Evolutionary conservation across 2,113 vertebrate genomes (phyloP).

Genomic region (Thamnophis sirtalis): DNA sequence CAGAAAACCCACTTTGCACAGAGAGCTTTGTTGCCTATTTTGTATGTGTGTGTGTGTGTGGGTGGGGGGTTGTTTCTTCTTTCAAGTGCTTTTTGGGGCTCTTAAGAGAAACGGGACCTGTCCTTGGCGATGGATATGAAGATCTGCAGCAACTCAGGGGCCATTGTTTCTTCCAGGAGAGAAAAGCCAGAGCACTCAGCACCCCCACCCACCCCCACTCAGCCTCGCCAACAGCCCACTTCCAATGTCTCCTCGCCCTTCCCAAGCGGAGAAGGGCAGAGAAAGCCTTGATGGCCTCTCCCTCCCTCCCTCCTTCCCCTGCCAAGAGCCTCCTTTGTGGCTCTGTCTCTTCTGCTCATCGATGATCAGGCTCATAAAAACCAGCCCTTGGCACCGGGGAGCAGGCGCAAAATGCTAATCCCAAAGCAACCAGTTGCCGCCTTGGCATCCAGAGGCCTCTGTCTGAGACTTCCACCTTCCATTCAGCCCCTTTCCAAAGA

Average conservation of each 20-base stretch:
- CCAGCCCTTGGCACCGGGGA: neutral
- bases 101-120: neutral
- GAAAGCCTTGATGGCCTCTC: neutral
- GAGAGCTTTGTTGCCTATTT: neutral
- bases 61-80: no score
- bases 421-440: neutral
- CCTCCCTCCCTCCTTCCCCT: neutral
- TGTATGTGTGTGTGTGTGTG: neutral
- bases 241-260: neutral
- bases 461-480: slow-evolving; percentile 40
- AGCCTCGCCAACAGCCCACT: neutral
- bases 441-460: slow-evolving; percentile 13
- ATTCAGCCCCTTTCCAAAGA: slow-evolving; percentile 4
- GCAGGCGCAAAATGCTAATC: slow-evolving; percentile 19
- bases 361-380: slow-evolving; percentile 17
- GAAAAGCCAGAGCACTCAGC: neutral
- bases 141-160: neutral
- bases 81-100: neutral
- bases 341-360: slow-evolving; percentile 6
- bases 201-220: neutral
- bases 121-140: no score
- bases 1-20: neutral
- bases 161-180: neutral
- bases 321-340: slow-evolving; percentile 6
- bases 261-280: neutral